A percentile compares a stretch with the other conserved stretches of the same genome.
phyloP scores from a whole-genome alignment of 2,797 vertebrate genomes.

The Pristis pectinata region DNA sequence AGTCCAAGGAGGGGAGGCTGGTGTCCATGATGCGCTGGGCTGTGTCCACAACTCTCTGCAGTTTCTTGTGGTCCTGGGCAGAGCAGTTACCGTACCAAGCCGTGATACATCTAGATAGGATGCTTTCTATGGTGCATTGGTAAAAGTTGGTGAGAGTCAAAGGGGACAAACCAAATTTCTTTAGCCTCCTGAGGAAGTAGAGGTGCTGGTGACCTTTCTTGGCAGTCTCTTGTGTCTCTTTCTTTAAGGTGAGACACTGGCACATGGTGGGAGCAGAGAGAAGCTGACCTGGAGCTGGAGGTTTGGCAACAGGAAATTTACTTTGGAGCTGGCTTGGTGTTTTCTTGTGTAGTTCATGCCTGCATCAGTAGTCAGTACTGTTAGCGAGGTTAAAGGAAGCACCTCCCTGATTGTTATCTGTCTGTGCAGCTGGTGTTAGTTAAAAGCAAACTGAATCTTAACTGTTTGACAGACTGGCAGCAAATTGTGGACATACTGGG shows the following conservation, averaged over 20 bases:
- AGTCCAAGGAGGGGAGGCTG: too few relatives aligned
- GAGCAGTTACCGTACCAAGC: too few relatives aligned
- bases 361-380: neutral
- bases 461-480: neutral
- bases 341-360: neutral
- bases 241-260: neutral
- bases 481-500: neutral
- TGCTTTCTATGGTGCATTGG: too few relatives aligned
- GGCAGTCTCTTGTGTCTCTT: too few relatives aligned
- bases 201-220: too few relatives aligned
- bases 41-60: too few relatives aligned
- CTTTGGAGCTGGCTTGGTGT: neutral
- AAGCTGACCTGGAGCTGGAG: neutral
- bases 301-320: neutral
- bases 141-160: too few relatives aligned
- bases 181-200: too few relatives aligned
- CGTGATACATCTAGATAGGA: too few relatives aligned
- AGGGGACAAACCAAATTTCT: too few relatives aligned
- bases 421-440: neutral
- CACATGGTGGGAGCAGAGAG: neutral
- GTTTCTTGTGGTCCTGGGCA: too few relatives aligned
- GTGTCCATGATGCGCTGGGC: too few relatives aligned
- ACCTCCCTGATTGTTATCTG: slow-evolving; percentile 12
- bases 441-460: neutral
- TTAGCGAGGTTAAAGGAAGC: neutral